These are phyloP conservation scores for Chionomys nivalis DNA, from an alignment of 2,113 vertebrate genomes.

Conservation along the genomic window DNA sequence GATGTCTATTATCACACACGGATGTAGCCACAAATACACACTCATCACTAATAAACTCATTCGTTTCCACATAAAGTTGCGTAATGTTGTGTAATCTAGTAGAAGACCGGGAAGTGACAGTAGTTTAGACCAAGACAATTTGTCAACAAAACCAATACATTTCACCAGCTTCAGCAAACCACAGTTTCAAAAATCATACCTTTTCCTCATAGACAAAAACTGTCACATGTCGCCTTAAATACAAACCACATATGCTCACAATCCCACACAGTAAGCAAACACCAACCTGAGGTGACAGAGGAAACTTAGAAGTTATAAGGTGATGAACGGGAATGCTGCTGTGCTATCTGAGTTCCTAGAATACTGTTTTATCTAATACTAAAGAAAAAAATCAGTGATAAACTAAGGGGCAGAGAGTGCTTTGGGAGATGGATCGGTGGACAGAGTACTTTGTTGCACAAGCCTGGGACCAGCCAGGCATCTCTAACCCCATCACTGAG, in stretches of 20 bases:
- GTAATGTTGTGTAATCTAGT: slow-evolving; percentile 65
- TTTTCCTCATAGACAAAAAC: slow-evolving; percentile 19
- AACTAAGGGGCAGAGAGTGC: not conserved
- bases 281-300: not conserved
- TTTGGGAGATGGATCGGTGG: not conserved
- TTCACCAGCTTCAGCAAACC: slow-evolving; percentile 71
- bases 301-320: not conserved
- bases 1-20: slow-evolving; percentile 57
- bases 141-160: slow-evolving; percentile 76
- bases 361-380: not conserved
- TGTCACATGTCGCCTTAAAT: slow-evolving; percentile 9
- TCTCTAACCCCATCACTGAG: not conserved
- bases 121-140: slow-evolving; percentile 62
- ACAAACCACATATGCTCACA: not conserved
- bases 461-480: not conserved
- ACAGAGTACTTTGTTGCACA: not conserved
- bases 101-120: slow-evolving; percentile 73
- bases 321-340: not conserved
- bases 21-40: slow-evolving; percentile 62
- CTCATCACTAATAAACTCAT: slow-evolving; percentile 73
- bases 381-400: not conserved
- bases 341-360: not conserved
- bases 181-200: slow-evolving; percentile 28
- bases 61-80: slow-evolving; percentile 73
- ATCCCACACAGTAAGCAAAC: not conserved